Base-by-base conservation (phyloP, 2,797 vertebrate species). In the Yasuhikotakia modesta region DNA sequence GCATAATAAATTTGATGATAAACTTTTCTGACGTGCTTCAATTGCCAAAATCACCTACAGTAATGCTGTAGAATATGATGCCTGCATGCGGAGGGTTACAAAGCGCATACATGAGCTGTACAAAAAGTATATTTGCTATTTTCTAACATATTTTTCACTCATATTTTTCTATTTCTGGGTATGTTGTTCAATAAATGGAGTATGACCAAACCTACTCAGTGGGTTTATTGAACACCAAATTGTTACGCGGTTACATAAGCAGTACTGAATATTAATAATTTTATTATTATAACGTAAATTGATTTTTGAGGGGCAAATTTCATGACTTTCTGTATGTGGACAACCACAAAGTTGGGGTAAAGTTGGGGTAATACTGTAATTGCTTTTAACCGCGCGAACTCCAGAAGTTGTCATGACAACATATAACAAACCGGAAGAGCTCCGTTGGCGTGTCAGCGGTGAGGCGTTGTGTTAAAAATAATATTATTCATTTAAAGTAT, bases 1-100 rank as follows among this genome's bases (percentile, higher is more conserved):
- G 43, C 12, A 48, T 13, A 8, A 14, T 60, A 32, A 19, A 58
- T 68, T 12, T 66, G 17, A 21, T 16, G 10, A 48, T 35, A 24
- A 24, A 30, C 22, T 57, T 73, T 50, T 58, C 53, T 32, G 22
- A 24, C 52, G 58, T 0, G 0, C 22, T 55, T 75, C 5, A 50
- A 14, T 50, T 76, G 74, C 65, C 66, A 77, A 77, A 60, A 21
- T 77, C 39, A 61, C 52, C 17, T 57, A n/a, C n/a, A n/a, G n/a
- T n/a, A 4, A 65, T n/a, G 2, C 21, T 52, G 32, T 5, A 24
- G 13, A 27, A 4, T 65, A 55, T 30, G 39, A 61, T 53, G 30
- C 17, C 7, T 64, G 45, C 45, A 64, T 22, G 22, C 46, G 0
- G 52, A 76, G 52, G 17, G 45, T 66, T 32, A 46, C 67, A 67